Conservation (phyloP, 1,140 invertebrate genomes). For the Drosophila tsacasi region DNA sequence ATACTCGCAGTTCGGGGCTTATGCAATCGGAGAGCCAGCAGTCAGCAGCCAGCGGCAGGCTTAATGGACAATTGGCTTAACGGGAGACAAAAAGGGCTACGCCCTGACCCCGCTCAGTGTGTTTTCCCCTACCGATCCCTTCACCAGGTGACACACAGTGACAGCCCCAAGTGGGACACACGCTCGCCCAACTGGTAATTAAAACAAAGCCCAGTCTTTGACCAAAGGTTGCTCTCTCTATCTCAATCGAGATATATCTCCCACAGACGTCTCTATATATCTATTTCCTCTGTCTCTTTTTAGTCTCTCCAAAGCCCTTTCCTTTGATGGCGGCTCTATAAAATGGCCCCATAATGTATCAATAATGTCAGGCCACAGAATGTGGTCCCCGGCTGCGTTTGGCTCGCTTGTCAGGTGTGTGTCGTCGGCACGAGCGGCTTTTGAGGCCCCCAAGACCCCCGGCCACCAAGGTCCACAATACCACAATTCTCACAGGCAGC, state of each 20-base stretch:
- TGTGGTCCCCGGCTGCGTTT: constrained; percentile 47
- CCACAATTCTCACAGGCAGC: constrained; percentile 39
- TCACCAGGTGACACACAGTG: constrained; percentile 50
- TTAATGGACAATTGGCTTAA: constrained; percentile 60
- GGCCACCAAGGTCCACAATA: constrained; percentile 15
- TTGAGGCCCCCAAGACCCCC: constrained; percentile 19
- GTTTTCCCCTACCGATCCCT: not conserved
- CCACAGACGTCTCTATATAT: constrained; percentile 17
- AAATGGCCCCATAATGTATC: constrained; percentile 73
- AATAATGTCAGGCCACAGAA: constrained; percentile 66
- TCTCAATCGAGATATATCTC: constrained; percentile 3
- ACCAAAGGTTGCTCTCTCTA: constrained; percentile 47
- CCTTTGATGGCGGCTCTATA: constrained; percentile 58
- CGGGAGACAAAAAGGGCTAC: constrained; percentile 36
- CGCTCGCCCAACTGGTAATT: constrained; percentile 64
- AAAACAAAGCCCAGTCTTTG: constrained; percentile 63
- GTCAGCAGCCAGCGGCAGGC: not conserved
- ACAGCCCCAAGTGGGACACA: constrained; percentile 57
- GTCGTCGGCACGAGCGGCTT: constrained; percentile 70
- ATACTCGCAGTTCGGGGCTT: constrained; percentile 40
- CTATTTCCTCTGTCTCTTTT: constrained; percentile 19
- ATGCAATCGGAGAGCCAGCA: constrained; percentile 17
- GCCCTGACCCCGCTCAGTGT: constrained; percentile 22
- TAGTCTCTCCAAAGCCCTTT: constrained; percentile 38
- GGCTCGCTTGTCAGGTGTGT: constrained; percentile 64